Conservation (phyloP, 2,797 vertebrate genomes). For the Lerista edwardsae region DNA sequence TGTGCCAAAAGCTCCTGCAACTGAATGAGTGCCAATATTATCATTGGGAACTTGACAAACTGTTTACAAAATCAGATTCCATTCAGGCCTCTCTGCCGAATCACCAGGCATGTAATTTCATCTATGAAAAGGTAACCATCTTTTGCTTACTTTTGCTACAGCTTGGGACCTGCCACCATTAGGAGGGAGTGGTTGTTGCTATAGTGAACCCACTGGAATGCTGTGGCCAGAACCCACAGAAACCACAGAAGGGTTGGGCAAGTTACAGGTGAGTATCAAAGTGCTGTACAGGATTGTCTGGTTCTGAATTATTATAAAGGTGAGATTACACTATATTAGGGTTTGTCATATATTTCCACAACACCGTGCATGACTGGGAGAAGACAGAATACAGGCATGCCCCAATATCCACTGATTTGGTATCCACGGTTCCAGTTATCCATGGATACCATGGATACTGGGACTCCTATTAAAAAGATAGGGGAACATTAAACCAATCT, state of each 20-base stretch:
- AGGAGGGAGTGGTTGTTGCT: slow-evolving; percentile 3
- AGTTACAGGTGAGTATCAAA: background rate
- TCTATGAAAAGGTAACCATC: background rate
- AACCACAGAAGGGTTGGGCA: background rate
- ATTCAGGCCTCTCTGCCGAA: background rate
- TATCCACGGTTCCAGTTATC: no score
- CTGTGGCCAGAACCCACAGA: background rate
- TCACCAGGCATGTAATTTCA: background rate
- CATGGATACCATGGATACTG: no score
- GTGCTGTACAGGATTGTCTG: background rate
- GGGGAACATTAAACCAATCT: no score
- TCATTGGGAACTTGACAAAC: no score
- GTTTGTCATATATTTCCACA: background rate
- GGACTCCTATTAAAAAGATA: no score
- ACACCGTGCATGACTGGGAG: background rate
- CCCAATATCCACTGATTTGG: no score
- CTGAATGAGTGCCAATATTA: no score
- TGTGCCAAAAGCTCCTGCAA: background rate
- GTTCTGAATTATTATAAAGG: background rate
- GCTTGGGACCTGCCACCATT: background rate
- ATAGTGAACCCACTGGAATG: background rate
- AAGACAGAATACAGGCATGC: background rate
- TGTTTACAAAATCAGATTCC: background rate
- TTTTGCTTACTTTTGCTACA: background rate
- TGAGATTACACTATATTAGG: background rate